These are phyloP conservation scores for Drosophila asahinai DNA, from an alignment of 1,140 invertebrate species.

Conservation along the genomic window DNA sequence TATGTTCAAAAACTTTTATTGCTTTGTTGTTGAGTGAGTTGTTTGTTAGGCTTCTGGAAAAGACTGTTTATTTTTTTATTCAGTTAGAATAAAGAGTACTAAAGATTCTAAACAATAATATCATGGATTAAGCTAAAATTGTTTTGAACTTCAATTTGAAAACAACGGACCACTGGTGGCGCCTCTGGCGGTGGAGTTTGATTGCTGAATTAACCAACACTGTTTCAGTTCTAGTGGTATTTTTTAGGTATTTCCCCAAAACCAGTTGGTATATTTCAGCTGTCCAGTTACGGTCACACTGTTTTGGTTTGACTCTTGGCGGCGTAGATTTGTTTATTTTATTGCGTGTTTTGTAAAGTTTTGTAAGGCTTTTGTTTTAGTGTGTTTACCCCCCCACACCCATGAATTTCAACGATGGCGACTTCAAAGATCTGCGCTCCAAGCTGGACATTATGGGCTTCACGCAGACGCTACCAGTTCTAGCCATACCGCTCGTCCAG, in stretches of 20 bases:
- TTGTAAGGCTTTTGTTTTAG: not conserved
- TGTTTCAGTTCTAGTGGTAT: no score
- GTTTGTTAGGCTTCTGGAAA: not conserved
- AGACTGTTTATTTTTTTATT: not conserved
- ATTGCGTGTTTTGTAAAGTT: constrained; percentile 22
- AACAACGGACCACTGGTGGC: constrained; percentile 2
- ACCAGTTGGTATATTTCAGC: not conserved
- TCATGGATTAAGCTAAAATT: not conserved
- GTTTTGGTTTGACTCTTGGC: constrained; percentile 5
- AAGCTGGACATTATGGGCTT: constrained; percentile 83
- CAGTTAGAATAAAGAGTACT: not conserved
- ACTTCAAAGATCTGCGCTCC: constrained; percentile 77
- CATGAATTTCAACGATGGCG: constrained; percentile 70
- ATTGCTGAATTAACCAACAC: not conserved
- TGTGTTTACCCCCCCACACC: not conserved
- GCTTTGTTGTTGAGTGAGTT: constrained; percentile 85
- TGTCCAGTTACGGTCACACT: constrained; percentile 1
- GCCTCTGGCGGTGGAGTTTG: not conserved
- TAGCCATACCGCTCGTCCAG: constrained; percentile 88
- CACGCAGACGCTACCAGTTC: constrained; percentile 74
- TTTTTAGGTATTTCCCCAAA: not conserved
- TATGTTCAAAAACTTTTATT: constrained; percentile 90
- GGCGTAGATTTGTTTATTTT: constrained; percentile 24
- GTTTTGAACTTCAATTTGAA: not conserved
- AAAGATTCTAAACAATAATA: no score